Evolutionary conservation across 2,797 vertebrate genomes (phyloP), one percentile per base, ranked within the genome.

Genomic region (Pygocentrus nattereri): DNA sequence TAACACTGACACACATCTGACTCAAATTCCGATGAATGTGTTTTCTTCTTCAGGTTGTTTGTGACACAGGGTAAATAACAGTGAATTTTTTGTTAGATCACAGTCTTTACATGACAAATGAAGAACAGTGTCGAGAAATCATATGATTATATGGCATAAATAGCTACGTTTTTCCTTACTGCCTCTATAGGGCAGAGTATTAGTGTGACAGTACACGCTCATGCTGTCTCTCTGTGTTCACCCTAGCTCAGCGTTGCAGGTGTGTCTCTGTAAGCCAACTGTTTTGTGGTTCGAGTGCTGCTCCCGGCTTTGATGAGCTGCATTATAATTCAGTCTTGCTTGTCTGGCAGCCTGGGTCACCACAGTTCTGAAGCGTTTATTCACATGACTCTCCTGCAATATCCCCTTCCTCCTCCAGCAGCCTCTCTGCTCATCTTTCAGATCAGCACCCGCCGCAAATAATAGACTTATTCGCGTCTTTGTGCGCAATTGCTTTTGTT

Each of bases 401-500:
- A 78, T 79, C 47, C 67, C 58, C 81, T 78, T 34, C 70, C 70
- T 49, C 27, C 19, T 74, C 54, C 79, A 68, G 65, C 65, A 68
- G 38, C 34, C 80, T 80, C 54, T 31, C 72, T 82, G 82, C 62
- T 68, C 81, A 80, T 83, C 73, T 81, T 82, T 76, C 73, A 68
- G 82, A 85, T 87, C 52, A 85, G 82, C 77, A 27, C 34, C 61
- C 21, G 62, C 73, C 44, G 61, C 76, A 69, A 82, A 85, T 83
- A 87, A 67, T 54, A 56, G 77, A 61, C 74, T 87, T 82, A 82
- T 76, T 84, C 56, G 61, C 77, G 25, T 25, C 76, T 82, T 82
- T 82, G 69, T 82, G 73, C 74, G 82, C 85, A 83, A 92, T 85
- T 87, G 89, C 90, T 88, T 90, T 87, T 88, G 80, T 88, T 87